These are phyloP conservation scores for Campaea margaritaria DNA, from an alignment of 2,888 invertebrate genomes.

Conservation along the genomic window DNA sequence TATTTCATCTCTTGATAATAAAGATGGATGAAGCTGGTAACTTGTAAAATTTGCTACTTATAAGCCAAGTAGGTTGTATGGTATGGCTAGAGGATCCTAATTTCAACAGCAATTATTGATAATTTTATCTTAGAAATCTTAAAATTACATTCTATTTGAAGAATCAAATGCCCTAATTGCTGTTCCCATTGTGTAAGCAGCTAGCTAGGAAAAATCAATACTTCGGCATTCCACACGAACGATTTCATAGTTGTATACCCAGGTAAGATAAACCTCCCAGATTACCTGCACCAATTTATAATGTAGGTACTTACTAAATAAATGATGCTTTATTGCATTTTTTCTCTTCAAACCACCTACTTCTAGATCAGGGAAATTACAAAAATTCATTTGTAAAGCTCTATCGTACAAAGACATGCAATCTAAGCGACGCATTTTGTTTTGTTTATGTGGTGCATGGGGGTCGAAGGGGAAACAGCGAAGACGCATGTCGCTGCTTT, in stretches of 20 bases:
- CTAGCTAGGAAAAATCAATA: conserved; percentile 78
- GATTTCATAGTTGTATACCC: conserved; percentile 30
- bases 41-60: background rate
- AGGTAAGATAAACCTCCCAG: conserved; percentile 23
- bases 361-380: background rate
- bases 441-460: conserved; percentile 76
- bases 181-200: conserved; percentile 65
- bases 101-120: background rate
- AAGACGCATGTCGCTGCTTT: conserved; percentile 83
- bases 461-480: conserved; percentile 70
- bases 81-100: background rate
- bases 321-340: conserved; percentile 11
- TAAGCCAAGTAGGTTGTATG: background rate
- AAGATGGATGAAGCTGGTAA: conserved; percentile 28
- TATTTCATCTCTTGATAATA: conserved; percentile 21
- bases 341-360: conserved; percentile 3
- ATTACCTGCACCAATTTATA: conserved; percentile 10
- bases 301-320: background rate
- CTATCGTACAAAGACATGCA: conserved; percentile 41
- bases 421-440: conserved; percentile 65
- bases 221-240: conserved; percentile 55
- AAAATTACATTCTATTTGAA: background rate
- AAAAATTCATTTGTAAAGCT: background rate
- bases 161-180: conserved; percentile 36
- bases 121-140: background rate